phyloP scores from a whole-genome alignment of 2,888 invertebrate species.

The Drosophila greeni region DNA sequence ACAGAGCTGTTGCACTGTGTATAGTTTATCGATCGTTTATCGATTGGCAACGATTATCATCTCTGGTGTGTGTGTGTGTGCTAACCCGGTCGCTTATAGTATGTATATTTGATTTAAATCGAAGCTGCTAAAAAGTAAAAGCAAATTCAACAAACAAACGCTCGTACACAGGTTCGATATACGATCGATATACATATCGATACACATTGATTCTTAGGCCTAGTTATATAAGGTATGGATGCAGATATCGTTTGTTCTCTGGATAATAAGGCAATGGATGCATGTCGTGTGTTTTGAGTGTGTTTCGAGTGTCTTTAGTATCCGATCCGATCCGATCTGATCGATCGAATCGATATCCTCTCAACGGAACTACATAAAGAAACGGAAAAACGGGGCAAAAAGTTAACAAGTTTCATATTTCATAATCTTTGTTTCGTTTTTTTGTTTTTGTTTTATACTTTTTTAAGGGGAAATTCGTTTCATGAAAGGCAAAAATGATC shows the following conservation, averaged over 20 bases:
- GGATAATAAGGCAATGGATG: constrained; percentile 43
- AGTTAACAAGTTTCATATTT: constrained; percentile 30
- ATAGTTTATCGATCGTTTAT: background rate
- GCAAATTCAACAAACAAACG: constrained; percentile 71
- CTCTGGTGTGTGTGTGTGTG: constrained; percentile 15
- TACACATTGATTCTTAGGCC: constrained; percentile 39
- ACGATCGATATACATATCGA: constrained; percentile 44
- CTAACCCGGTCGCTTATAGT: constrained; percentile 43
- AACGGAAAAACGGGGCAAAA: constrained; percentile 14
- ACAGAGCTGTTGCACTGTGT: background rate
- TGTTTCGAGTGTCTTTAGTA: constrained; percentile 12
- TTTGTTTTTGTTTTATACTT: constrained; percentile 8
- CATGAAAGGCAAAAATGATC: constrained; percentile 41
- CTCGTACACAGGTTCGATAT: constrained; percentile 25
- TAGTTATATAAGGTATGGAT: constrained; percentile 58
- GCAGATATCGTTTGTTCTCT: constrained; percentile 42
- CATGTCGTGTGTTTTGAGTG: constrained; percentile 8
- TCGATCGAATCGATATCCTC: constrained; percentile 19
- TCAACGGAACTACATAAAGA: constrained; percentile 14
- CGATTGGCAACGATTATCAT: background rate
- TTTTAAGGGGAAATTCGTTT: constrained; percentile 38
- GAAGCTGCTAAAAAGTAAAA: constrained; percentile 70
- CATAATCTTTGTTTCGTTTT: constrained; percentile 3
- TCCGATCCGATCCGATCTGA: constrained; percentile 28
- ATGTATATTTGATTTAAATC: constrained; percentile 70